phyloP scores from a whole-genome alignment of 2,797 vertebrate genomes.

The Strix occidentalis region DNA sequence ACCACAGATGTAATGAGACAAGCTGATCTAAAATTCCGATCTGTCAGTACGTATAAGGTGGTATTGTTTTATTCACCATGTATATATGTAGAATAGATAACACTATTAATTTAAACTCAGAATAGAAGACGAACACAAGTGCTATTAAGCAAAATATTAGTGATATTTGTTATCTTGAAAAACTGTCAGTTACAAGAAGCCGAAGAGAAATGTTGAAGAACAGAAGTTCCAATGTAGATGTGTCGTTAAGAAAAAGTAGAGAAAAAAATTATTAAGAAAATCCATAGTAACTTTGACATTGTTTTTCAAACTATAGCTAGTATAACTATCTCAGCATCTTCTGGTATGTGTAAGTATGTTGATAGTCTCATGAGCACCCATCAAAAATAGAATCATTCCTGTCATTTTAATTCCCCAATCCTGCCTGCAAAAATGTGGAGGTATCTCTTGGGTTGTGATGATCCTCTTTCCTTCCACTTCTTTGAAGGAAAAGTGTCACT shows the following conservation, averaged over 20 bases:
- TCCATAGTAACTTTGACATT: not conserved
- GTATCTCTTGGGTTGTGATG: not conserved
- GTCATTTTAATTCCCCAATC: not conserved
- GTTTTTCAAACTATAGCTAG: not conserved
- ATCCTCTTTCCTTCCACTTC: not conserved
- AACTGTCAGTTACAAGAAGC: not conserved
- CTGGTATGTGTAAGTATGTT: not conserved
- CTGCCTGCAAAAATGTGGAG: not conserved
- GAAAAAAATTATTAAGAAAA: not conserved
- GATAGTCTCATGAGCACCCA: not conserved
- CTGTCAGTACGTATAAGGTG: slow-evolving; percentile 28
- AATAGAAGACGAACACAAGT: not conserved
- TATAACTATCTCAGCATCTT: not conserved
- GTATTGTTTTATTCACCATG: slow-evolving; percentile 24
- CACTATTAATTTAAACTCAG: not conserved
- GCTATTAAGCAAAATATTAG: not conserved
- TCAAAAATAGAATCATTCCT: not conserved
- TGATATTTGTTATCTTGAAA: not conserved
- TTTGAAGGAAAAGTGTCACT: not conserved
- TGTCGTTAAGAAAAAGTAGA: not conserved
- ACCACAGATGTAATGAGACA: slow-evolving; percentile 45
- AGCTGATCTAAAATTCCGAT: slow-evolving; percentile 62
- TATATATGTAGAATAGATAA: not conserved
- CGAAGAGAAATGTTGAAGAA: not conserved
- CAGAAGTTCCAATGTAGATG: not conserved